A percentile compares a stretch with the other conserved stretches of the same genome.
phyloP scores from a whole-genome alignment of 2,797 vertebrate species.

The Thamnophis elegans region DNA sequence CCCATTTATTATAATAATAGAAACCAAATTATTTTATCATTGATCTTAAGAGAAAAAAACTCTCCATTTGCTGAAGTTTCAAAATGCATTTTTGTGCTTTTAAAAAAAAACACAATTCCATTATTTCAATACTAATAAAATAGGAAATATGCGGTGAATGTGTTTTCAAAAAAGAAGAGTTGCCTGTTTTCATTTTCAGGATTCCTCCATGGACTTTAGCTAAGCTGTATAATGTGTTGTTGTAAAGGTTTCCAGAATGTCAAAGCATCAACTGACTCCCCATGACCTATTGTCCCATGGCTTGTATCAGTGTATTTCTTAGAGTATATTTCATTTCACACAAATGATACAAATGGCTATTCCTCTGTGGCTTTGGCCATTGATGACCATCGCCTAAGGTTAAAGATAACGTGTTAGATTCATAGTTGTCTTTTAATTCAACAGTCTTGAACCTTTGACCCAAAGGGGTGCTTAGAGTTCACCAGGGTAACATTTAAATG shows the following conservation, averaged over 20 bases:
- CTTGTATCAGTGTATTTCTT: background rate
- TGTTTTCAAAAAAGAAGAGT: background rate
- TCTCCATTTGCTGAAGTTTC: background rate
- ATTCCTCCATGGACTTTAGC: conserved; percentile 4
- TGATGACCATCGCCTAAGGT: conserved; percentile 47
- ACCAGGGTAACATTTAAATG: conserved; percentile 63
- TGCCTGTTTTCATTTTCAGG: background rate
- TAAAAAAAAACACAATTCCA: background rate
- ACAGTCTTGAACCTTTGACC: conserved; percentile 64
- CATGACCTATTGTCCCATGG: background rate
- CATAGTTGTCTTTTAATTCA: conserved; percentile 65
- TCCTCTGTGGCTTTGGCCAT: conserved; percentile 40
- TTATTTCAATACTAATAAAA: background rate
- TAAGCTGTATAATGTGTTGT: background rate
- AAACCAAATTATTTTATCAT: background rate
- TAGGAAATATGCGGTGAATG: background rate
- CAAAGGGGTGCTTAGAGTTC: conserved; percentile 47
- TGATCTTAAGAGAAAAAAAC: background rate
- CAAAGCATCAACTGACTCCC: conserved; percentile 6
- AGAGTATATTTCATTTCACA: conserved; percentile 35
- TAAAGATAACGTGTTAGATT: conserved; percentile 53
- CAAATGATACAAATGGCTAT: conserved; percentile 40
- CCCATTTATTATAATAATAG: background rate
- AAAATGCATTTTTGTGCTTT: background rate
- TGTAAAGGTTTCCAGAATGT: background rate